A percentile compares a stretch with the other conserved stretches of the same genome.
Evolutionary conservation across 2,888 invertebrate species (phyloP).

Genomic region (Meiosimyza platycephala): DNA sequence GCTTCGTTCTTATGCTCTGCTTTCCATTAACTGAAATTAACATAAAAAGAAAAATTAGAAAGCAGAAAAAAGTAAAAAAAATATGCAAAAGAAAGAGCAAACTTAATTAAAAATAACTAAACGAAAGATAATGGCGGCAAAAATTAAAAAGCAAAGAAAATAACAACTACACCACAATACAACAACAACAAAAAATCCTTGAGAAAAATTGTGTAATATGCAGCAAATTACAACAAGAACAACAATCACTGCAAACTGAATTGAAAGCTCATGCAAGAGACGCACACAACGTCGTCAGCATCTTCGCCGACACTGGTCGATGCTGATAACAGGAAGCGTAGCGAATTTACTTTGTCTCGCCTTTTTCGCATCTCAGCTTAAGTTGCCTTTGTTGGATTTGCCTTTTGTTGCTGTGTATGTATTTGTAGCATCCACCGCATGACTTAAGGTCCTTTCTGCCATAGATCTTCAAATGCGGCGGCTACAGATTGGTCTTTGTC

Average conservation of each 20-base stretch:
- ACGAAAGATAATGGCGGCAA: constrained; percentile 20
- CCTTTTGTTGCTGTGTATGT: too few relatives aligned
- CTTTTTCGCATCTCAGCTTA: too few relatives aligned
- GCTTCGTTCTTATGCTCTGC: not conserved
- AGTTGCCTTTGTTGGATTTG: too few relatives aligned
- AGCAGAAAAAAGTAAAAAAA: not conserved
- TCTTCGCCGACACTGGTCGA: too few relatives aligned
- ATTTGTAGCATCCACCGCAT: too few relatives aligned
- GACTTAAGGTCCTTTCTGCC: too few relatives aligned
- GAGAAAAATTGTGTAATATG: constrained; percentile 9
- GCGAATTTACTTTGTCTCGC: too few relatives aligned
- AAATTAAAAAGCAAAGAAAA: constrained; percentile 14
- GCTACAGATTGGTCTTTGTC: not conserved
- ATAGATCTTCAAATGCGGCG: not conserved
- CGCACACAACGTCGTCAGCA: not conserved
- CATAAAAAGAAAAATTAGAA: not conserved
- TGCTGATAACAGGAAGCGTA: too few relatives aligned
- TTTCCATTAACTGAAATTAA: constrained; percentile 10
- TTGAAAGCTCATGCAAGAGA: not conserved
- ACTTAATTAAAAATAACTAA: constrained; percentile 27
- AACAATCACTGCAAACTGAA: constrained; percentile 14
- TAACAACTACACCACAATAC: not conserved
- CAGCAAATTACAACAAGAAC: not conserved
- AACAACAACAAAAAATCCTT: not conserved
- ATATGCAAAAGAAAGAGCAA: not conserved